Evolutionary conservation across 2,797 vertebrate species (phyloP).

Genomic region (Coregonus sp.): DNA sequence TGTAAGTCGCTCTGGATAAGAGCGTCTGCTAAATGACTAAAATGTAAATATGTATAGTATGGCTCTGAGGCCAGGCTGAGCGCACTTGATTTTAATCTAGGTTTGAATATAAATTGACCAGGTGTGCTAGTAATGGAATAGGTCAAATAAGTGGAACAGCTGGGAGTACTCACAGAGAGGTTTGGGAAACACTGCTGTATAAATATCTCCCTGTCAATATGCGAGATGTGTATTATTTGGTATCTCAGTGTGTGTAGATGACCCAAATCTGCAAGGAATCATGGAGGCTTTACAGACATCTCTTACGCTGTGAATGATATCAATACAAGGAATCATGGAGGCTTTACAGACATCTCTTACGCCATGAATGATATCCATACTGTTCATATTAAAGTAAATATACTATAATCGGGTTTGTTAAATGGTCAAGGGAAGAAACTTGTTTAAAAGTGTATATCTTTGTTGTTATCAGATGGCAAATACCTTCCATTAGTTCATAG

Average conservation of each 20-base stretch:
- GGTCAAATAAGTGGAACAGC: neutral
- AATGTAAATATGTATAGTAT: no score
- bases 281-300: neutral
- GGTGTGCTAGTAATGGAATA: neutral
- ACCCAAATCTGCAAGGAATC: neutral
- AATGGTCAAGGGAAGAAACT: neutral
- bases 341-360: neutral
- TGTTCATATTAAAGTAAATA: neutral
- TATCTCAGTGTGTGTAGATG: neutral
- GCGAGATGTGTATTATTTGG: neutral
- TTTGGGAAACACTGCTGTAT: neutral
- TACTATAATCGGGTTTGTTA: neutral
- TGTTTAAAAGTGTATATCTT: conserved; percentile 19
- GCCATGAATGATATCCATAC: neutral
- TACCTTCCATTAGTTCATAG: conserved; percentile 17
- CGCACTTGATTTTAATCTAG: neutral
- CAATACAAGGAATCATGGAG: neutral
- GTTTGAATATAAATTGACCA: neutral
- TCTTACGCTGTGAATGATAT: neutral
- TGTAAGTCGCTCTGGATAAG: no score
- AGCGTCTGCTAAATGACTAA: no score
- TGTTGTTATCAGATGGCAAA: conserved; percentile 22
- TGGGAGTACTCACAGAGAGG: neutral
- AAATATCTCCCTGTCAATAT: neutral
- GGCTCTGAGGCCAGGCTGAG: neutral